These are phyloP conservation scores for Manis crassicaudata DNA, from an alignment of 2,797 vertebrate species.

Conservation along the genomic window DNA sequence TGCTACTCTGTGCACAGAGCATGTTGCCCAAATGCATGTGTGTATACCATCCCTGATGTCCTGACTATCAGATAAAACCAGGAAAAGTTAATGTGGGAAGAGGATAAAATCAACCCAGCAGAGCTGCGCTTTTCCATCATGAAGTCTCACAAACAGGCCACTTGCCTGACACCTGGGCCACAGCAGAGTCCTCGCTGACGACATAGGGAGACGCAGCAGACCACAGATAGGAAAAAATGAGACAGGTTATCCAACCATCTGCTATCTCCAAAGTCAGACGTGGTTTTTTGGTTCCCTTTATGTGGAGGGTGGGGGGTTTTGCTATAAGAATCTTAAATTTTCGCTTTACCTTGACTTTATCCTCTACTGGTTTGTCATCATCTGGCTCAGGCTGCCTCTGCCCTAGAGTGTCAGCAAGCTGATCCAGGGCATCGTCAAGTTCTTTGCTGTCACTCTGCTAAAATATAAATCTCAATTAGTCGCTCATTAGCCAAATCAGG, in stretches of 20 bases:
- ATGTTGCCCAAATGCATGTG: background rate
- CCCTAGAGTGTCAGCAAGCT: conserved; percentile 85
- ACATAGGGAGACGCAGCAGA: background rate
- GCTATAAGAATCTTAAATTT: background rate
- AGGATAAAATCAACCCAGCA: background rate
- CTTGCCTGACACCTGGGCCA: background rate
- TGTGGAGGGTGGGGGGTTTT: background rate
- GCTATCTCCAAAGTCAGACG: background rate
- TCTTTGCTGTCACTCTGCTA: conserved; percentile 75
- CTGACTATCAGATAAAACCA: background rate
- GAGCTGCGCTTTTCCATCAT: background rate
- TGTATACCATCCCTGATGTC: background rate
- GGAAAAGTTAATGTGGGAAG: background rate
- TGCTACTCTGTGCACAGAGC: background rate
- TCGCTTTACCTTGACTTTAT: conserved; percentile 87
- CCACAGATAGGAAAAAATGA: background rate
- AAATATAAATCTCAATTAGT: conserved; percentile 50
- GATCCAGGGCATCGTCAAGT: conserved; percentile 84
- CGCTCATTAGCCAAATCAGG: background rate
- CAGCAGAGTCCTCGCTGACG: background rate
- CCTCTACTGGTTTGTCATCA: conserved; percentile 85
- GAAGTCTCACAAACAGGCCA: background rate
- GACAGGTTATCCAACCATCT: background rate
- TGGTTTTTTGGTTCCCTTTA: background rate
- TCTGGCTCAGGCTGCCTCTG: conserved; percentile 85